phyloP scores from a whole-genome alignment of 2,113 vertebrate species.

The Callaeas wilsoni region DNA sequence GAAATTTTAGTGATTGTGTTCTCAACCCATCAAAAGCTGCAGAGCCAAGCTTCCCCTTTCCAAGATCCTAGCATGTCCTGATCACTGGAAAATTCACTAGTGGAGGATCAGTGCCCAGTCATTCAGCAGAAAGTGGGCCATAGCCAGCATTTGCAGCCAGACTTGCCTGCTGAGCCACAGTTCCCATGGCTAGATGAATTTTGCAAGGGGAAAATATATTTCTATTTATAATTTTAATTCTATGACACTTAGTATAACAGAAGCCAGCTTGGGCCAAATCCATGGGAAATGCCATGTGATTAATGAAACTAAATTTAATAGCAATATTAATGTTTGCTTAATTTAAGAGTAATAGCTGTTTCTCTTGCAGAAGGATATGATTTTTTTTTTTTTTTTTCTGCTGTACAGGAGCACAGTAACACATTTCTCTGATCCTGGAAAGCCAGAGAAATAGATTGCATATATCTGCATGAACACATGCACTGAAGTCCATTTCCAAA shows the following conservation, averaged over 20 bases:
- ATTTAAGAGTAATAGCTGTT: background rate
- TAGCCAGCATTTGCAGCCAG: background rate
- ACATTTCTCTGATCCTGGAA: background rate
- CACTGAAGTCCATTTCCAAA: background rate
- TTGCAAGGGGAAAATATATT: background rate
- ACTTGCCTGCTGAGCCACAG: background rate
- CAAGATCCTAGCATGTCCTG: background rate
- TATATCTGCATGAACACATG: background rate
- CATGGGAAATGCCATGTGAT: background rate
- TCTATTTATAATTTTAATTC: background rate
- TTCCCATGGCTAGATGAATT: background rate
- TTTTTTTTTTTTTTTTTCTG: background rate
- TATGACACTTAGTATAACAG: background rate
- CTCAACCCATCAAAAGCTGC: background rate
- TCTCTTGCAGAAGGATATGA: background rate
- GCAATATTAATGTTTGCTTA: background rate
- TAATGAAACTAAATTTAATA: background rate
- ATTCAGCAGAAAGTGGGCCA: background rate
- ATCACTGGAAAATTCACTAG: background rate
- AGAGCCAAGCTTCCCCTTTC: background rate
- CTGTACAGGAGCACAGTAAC: background rate
- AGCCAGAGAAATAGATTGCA: background rate
- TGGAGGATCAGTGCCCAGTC: accelerated
- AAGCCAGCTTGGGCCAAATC: background rate
- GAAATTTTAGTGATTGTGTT: background rate